Conservation (phyloP, 2,797 vertebrate genomes). For the Coluber constrictor region DNA sequence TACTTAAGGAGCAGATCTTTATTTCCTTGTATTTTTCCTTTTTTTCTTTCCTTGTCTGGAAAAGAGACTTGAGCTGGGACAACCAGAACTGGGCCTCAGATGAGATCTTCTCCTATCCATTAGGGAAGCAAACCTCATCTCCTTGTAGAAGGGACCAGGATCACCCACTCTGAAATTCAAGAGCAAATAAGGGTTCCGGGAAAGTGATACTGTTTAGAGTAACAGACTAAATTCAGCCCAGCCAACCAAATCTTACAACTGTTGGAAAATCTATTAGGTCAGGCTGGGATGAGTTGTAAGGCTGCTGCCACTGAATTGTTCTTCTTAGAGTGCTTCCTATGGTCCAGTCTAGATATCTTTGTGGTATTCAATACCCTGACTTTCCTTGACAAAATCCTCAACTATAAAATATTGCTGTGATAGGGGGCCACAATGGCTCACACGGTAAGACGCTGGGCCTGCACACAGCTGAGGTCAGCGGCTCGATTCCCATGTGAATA, state of each 20-base stretch:
- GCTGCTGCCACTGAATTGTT: neutral
- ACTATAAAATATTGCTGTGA: neutral
- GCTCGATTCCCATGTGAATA: no score
- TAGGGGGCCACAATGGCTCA: no score
- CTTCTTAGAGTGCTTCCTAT: neutral
- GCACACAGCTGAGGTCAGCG: no score
- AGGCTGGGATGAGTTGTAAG: neutral
- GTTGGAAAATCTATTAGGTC: neutral
- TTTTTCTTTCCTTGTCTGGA: neutral
- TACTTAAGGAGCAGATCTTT: neutral
- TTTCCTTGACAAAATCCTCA: neutral
- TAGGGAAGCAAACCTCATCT: neutral
- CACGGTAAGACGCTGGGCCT: no score
- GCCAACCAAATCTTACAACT: neutral
- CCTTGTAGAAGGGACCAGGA: neutral
- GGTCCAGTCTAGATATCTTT: neutral
- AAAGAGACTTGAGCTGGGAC: neutral
- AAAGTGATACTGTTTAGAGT: neutral
- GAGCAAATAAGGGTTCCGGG: neutral
- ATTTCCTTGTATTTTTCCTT: neutral
- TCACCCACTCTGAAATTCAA: neutral
- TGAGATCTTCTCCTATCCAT: neutral
- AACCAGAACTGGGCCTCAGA: neutral
- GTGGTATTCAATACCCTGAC: neutral
- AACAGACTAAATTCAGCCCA: neutral